Evolutionary conservation across 1,140 invertebrate genomes (phyloP).

Genomic region (Macrotrachela quadricornifera): DNA sequence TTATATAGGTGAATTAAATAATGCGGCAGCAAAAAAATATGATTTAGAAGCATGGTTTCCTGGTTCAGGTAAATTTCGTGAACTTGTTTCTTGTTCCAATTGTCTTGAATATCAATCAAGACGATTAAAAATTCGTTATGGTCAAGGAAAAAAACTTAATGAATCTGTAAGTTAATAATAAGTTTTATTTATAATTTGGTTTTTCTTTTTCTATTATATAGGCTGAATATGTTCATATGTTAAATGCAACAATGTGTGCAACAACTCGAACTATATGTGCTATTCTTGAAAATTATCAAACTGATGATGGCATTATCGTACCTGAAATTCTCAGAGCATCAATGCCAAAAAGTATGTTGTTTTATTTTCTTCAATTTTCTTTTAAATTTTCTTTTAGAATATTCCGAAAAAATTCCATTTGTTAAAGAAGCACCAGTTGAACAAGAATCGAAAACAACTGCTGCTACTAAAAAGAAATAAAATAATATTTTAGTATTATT

Average conservation of each 20-base stretch:
- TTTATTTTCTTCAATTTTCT: not conserved
- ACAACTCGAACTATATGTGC: conserved; percentile 89
- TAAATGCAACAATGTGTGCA: conserved; percentile 98
- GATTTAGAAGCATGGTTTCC: conserved; percentile 99
- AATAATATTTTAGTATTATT: too few species aligned
- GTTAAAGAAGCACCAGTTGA: conserved; percentile 40
- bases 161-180: conserved; percentile 25
- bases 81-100: conserved; percentile 96
- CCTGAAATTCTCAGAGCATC: conserved; percentile 60
- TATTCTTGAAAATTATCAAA: conserved; percentile 84
- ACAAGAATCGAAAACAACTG: not conserved
- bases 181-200: too few species aligned
- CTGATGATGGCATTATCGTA: conserved; percentile 68
- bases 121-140: conserved; percentile 45
- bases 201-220: too few species aligned
- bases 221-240: conserved; percentile 91
- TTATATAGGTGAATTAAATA: conserved; percentile 54
- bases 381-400: conserved; percentile 12
- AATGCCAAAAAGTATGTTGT: conserved; percentile 48
- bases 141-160: conserved; percentile 97
- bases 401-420: conserved; percentile 69
- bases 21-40: conserved; percentile 91
- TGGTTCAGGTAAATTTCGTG: conserved; percentile 69
- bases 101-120: conserved; percentile 92
- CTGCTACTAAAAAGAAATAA: not conserved